phyloP scores from a whole-genome alignment of 2,888 invertebrate genomes.

The Rotaria sp. region DNA sequence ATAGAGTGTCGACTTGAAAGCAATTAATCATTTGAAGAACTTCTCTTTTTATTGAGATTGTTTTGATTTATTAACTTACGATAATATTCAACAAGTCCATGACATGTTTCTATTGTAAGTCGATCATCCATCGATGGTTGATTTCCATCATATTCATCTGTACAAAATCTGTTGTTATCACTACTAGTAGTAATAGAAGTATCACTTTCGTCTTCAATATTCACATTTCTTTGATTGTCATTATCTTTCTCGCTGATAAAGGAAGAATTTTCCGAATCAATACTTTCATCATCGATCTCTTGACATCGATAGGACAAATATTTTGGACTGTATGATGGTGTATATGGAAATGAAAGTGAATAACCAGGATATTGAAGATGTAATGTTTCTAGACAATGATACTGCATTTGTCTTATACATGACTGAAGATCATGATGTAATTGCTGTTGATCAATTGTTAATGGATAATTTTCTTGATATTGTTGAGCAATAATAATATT shows the following conservation, averaged over 20 bases:
- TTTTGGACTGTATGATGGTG: not conserved
- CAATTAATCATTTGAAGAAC: too few relatives aligned
- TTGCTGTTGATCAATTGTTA: not conserved
- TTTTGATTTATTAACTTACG: not conserved
- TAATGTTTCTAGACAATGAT: conserved; percentile 5
- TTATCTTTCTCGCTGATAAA: too few relatives aligned
- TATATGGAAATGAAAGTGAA: not conserved
- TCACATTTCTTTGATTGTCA: too few relatives aligned
- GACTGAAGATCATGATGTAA: not conserved
- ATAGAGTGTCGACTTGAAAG: too few relatives aligned
- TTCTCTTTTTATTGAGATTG: too few relatives aligned
- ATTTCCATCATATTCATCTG: not conserved
- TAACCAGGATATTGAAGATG: not conserved
- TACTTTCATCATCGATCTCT: not conserved
- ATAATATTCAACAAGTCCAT: conserved; percentile 1
- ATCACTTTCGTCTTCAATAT: too few relatives aligned
- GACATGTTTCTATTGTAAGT: not conserved
- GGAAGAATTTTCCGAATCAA: not conserved
- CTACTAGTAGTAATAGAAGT: too few relatives aligned
- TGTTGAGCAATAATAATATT: not conserved
- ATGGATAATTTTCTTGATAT: not conserved
- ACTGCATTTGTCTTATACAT: not conserved
- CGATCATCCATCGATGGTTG: not conserved
- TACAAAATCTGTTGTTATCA: not conserved
- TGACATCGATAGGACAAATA: not conserved